These are phyloP conservation scores for Meloe dianella DNA, from an alignment of 2,888 invertebrate species.

Conservation along the genomic window DNA sequence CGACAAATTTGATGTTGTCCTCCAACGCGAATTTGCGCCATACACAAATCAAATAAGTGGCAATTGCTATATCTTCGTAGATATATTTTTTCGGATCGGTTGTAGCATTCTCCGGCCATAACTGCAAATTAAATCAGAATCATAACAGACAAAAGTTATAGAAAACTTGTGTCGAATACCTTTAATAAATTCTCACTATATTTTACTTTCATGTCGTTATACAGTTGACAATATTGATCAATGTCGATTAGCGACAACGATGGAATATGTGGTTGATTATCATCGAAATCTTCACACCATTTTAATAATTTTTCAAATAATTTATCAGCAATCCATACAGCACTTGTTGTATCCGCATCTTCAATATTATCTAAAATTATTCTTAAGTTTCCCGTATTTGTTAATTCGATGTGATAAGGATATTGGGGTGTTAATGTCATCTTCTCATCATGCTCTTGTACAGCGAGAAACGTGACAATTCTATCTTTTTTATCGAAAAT, in stretches of 20 bases:
- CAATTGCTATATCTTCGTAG: constrained; percentile 95
- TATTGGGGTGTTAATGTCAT: constrained; percentile 60
- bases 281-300: constrained; percentile 64
- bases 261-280: constrained; percentile 44
- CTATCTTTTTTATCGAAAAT: constrained; percentile 57
- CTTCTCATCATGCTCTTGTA: constrained; percentile 53
- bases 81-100: constrained; percentile 96
- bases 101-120: constrained; percentile 90
- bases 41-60: constrained; percentile 80
- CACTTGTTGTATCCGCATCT: constrained; percentile 56
- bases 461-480: constrained; percentile 61
- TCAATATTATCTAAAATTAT: constrained; percentile 56
- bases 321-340: constrained; percentile 64
- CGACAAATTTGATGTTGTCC: constrained; percentile 75
- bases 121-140: constrained; percentile 59
- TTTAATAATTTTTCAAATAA: constrained; percentile 68
- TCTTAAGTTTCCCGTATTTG: constrained; percentile 50
- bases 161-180: too few species aligned
- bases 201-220: constrained; percentile 76
- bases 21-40: constrained; percentile 64
- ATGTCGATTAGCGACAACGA: constrained; percentile 73
- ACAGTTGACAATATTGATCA: constrained; percentile 74
- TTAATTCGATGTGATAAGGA: constrained; percentile 58
- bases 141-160: too few species aligned
- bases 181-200: constrained; percentile 77